A percentile compares a stretch with the other conserved stretches of the same genome.
phyloP scores from a whole-genome alignment of 2,113 vertebrate genomes.

The Lepisosteus osseus region DNA sequence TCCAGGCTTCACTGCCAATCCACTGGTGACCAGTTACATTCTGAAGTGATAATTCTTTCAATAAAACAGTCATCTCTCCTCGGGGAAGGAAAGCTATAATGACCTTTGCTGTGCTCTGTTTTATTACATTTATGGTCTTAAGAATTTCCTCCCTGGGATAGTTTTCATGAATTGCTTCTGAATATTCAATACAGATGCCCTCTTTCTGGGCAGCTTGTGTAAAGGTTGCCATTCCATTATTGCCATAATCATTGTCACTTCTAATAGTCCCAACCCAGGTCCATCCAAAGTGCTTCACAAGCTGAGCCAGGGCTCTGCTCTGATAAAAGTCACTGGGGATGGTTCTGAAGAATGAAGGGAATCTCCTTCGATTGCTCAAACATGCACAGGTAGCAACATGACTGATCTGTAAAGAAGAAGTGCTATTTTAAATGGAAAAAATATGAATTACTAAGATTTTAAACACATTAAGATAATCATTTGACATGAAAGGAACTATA shows the following conservation, averaged over 20 bases:
- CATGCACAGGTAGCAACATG: constrained; percentile 2
- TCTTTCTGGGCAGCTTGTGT: neutral
- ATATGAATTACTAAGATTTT: too few relatives aligned
- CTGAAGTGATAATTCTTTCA: neutral
- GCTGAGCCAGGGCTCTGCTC: constrained; percentile 9
- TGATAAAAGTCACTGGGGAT: constrained; percentile 20
- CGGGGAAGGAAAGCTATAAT: neutral
- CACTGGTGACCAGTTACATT: constrained; percentile 12
- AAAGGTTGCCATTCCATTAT: constrained; percentile 6
- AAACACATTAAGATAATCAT: too few relatives aligned
- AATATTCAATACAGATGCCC: constrained; percentile 8
- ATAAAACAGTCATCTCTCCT: neutral
- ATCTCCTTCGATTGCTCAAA: constrained; percentile 4
- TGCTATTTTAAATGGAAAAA: too few relatives aligned
- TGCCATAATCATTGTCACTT: constrained; percentile 19
- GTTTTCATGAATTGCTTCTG: neutral
- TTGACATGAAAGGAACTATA: too few relatives aligned
- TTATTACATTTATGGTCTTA: neutral
- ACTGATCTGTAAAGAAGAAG: neutral
- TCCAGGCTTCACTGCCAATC: constrained; percentile 12
- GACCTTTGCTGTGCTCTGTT: constrained; percentile 1
- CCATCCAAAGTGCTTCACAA: constrained; percentile 20
- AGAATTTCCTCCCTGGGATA: neutral
- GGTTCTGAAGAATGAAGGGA: constrained; percentile 13
- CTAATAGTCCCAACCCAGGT: constrained; percentile 10